These are phyloP conservation scores for Maconellicoccus hirsutus DNA, from an alignment of 1,140 invertebrate genomes.

Conservation along the genomic window DNA sequence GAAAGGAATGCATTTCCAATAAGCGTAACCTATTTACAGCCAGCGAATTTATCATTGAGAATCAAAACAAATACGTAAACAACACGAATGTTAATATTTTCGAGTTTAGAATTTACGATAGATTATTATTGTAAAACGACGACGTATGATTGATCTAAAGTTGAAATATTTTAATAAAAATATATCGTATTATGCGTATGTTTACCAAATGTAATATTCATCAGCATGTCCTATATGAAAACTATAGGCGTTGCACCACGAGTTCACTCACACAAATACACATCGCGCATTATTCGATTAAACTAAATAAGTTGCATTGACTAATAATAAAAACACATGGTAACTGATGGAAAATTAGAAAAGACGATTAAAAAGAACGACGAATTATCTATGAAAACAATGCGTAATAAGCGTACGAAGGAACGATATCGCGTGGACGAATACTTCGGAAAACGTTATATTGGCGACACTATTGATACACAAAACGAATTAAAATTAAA, in stretches of 20 bases:
- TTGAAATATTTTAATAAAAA: too few species aligned
- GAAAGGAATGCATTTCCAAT: not conserved
- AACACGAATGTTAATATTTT: not conserved
- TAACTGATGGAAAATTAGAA: not conserved
- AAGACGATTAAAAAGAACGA: not conserved
- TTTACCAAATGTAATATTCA: not conserved
- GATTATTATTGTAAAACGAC: too few species aligned
- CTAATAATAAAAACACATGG: not conserved
- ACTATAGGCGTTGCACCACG: not conserved
- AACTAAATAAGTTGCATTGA: not conserved
- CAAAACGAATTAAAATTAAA: not conserved
- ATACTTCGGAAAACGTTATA: not conserved
- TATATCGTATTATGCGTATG: not conserved
- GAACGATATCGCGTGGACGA: conserved; percentile 7
- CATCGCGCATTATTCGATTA: not conserved
- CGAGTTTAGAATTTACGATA: too few species aligned
- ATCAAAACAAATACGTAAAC: conserved; percentile 4
- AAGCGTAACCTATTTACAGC: not conserved
- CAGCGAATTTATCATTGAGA: not conserved
- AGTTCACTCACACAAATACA: not conserved
- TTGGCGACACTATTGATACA: not conserved
- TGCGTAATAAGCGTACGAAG: not conserved
- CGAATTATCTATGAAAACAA: not conserved
- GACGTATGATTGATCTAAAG: too few species aligned
- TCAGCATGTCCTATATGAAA: not conserved